Base-by-base conservation (phyloP, 2,797 vertebrate species). In the Parotocinclus haroldoi region DNA sequence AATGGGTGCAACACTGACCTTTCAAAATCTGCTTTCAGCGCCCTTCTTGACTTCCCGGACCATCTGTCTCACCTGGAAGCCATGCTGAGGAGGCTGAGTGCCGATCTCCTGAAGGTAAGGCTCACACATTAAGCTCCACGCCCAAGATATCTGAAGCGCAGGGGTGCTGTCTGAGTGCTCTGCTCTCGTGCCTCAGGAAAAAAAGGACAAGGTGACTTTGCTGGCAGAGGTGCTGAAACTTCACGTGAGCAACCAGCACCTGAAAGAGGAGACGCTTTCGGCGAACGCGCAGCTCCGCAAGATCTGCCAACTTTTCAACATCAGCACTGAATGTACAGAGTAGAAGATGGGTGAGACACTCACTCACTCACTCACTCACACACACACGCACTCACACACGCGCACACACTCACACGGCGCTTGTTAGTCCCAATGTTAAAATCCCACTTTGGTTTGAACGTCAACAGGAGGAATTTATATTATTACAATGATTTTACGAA, bases 151-250 rank as follows among this genome's bases (percentile, higher is more conserved):
- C 48, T 16, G 7, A 13, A 8, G 48, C 4, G 6, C 13, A 14
- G 5, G 7, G 1, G 4, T 8, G 18, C 17, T 49, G 42, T 12
- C 27, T 66, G 9, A 37, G 52, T 3, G 19, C 10, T 72, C 48
- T 72, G 37, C 53, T 56, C 53, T 66, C 18, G 0, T 48, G 14
- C 14, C 62, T 0, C 83, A 92, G 91, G 91, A 92, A 76, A 92
- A 90, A 78, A 85, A 87, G 78, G 89, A 90, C 82, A 92, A 91
- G 74, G 86, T 87, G n/a, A 86, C 86, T 19, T 81, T 92, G 40
- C 86, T 91, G 69, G 85, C 84, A 0, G 90, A 92, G 58, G 89
- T 92, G 56, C 84, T 89, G 49, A 86, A 71, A 27, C 83, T 92
- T n/a, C 75, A 89, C 1, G 85, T 89, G 51, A 92, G 89, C 80